Base-by-base conservation (phyloP, 2,113 vertebrate genomes). In the Connochaetes taurinus region DNA sequence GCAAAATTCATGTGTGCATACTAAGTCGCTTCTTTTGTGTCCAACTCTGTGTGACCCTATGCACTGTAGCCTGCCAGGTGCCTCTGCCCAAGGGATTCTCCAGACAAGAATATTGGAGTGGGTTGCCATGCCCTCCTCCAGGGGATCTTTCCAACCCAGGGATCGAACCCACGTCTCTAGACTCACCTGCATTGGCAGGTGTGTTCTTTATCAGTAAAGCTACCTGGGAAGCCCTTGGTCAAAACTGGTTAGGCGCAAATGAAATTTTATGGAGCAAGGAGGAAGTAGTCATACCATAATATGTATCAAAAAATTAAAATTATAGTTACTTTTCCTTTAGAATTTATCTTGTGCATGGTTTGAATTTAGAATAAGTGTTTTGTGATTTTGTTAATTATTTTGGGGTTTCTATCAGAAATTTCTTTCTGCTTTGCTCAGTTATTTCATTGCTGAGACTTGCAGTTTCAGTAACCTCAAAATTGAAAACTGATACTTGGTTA, bases 331-430 rank as follows among this genome's bases (percentile, higher is more conserved):
- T 85, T 92, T 55, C 31, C 52, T 47, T 80, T 17, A 17, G 43
- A 67, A 91, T 58, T 92, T 84, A n/a, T 81, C 33, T 89, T 80
- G 50, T 92, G 11, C 17, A 25, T 50, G 25, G 33, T 67, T 91
- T 89, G 64, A 33, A 23, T 71, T 92, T 89, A 64, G 31, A 96
- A 87, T 17, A 23, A 94, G 55, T 45, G 6, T 43, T 64, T 80
- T 80, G 31, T 50, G 9, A 71, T 93, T 90, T 67, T 45, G 5
- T 55, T 90, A 45, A 88, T 21, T 45, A 14, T 60, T 52, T 9
- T 53, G 58, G 86, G 31, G 1, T 45, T 90, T 27, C 31, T 84
- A 45, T 31, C 71, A 74, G 52, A 81, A n/a, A 47, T 62, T 25
- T 45, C 23, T 86, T 90, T 90, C 29, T 71, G 6, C 43, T 92